These are phyloP conservation scores for Synanthedon myopaeformis DNA, from an alignment of 2,888 invertebrate genomes.

Conservation along the genomic window DNA sequence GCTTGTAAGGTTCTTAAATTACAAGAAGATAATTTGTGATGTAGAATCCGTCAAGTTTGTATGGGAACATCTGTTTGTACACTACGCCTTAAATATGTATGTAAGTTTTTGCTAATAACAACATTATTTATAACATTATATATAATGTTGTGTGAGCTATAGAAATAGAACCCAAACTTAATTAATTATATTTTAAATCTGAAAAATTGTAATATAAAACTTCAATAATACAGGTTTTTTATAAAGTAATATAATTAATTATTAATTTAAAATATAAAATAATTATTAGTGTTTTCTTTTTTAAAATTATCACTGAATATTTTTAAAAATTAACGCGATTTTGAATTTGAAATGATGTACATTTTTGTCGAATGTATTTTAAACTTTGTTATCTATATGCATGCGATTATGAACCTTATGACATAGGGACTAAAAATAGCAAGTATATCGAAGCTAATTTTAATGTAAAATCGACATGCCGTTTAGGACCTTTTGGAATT, in stretches of 20 bases:
- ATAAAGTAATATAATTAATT: slow-evolving; percentile 17
- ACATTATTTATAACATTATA: too few species aligned
- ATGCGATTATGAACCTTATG: neutral
- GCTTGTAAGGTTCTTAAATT: slow-evolving; percentile 13
- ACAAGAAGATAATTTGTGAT: too few species aligned
- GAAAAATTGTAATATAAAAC: neutral
- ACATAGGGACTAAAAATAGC: neutral
- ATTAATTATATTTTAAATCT: slow-evolving; percentile 1
- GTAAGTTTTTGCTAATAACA: too few species aligned
- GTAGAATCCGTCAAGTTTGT: too few species aligned
- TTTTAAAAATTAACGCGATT: too few species aligned
- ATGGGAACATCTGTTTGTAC: too few species aligned
- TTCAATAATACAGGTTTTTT: slow-evolving; percentile 28
- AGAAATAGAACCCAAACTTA: neutral
- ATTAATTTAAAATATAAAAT: too few species aligned
- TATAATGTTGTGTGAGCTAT: too few species aligned
- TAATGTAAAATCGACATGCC: slow-evolving; percentile 9
- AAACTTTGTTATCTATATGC: neutral
- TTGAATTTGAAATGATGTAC: neutral
- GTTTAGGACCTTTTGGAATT: slow-evolving; percentile 38
- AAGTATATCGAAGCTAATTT: neutral
- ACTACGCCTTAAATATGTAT: too few species aligned
- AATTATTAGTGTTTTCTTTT: too few species aligned
- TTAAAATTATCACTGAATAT: too few species aligned
- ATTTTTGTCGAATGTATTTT: neutral